Evolutionary conservation across 2,888 invertebrate species (phyloP), one percentile per base, ranked within the genome.

Genomic region (Erebia epiphron): DNA sequence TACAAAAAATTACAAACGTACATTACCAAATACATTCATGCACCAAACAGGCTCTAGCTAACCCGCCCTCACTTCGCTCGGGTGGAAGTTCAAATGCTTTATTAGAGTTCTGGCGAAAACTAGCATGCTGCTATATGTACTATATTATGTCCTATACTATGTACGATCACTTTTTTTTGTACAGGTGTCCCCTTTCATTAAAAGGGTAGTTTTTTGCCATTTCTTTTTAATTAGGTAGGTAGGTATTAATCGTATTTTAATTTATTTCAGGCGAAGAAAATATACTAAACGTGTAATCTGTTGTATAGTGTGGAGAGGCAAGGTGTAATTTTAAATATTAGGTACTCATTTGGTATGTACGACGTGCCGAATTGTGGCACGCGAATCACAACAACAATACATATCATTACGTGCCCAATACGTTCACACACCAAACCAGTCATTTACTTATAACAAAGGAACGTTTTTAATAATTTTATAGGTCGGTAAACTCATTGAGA

Each of bases 361-460:
- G 69, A 72, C 74, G 74, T 50, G 56, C 46, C 62, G 62, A 70
- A 74, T 72, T 72, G 74, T 61, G 72, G 69, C 74, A 74, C 72
- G 74, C 69, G 74, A 56, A 68, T 66, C 70, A 67, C 72, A 72
- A 62, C 66, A 71, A 71, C 68, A 62, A 61, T 56, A 69, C 71
- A 65, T 70, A 63, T 69, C 10, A 58, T 56, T 41, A 60, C 16
- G 10, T 41, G 57, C 58, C 67, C 49, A 58, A 69, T 70, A 73
- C 71, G 72, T 57, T 61, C 68, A 75, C 72, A 75, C 72, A 73
- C 68, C 65, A 72, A 75, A 75, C 72, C 61, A 72, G 72, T 72
- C 68, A 72, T 74, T 63, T 72, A 68, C 72, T 67, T 78, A 79
- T 75, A 76, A 56, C 56, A 26, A 41, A 65, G 41, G 41, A 58